A percentile compares a stretch with the other conserved stretches of the same genome.
These are phyloP conservation scores for Umimayanthus kanabou DNA, from an alignment of 92 coral and sea anemone species.

Conservation along the genomic window DNA sequence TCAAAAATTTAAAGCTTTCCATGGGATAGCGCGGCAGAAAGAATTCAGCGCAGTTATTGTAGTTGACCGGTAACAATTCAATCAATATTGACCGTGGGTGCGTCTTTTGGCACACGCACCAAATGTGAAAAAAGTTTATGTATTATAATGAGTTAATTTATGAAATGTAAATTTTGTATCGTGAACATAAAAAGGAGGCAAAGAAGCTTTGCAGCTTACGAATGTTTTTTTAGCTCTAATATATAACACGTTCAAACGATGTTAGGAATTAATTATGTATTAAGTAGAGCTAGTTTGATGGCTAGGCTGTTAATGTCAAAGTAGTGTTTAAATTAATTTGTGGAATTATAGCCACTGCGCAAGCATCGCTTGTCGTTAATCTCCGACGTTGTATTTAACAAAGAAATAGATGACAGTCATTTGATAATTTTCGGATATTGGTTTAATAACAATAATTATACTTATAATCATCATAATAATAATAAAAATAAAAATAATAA, in stretches of 20 bases:
- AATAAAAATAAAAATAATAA: too few species aligned
- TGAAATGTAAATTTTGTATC: neutral
- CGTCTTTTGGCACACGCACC: neutral
- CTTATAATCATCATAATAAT: too few species aligned
- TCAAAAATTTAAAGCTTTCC: conserved; percentile 88
- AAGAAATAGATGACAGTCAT: neutral
- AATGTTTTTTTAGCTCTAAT: neutral
- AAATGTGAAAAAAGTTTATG: too few species aligned
- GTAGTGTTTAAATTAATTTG: conserved; percentile 31
- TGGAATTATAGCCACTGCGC: neutral
- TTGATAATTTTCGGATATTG: neutral
- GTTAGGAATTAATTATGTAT: conserved; percentile 39
- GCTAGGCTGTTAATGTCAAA: conserved; percentile 20
- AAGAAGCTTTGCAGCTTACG: neutral
- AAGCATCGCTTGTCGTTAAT: neutral
- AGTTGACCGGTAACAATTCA: conserved; percentile 36
- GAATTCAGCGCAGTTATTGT: conserved; percentile 37
- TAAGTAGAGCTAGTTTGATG: conserved; percentile 22
- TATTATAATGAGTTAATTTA: neutral
- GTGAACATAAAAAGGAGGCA: neutral
- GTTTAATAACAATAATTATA: neutral
- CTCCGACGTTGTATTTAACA: neutral
- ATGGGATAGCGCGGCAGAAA: conserved; percentile 66
- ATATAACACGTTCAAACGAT: neutral
- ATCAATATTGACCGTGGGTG: conserved; percentile 6